Evolutionary conservation across 2,888 invertebrate genomes (phyloP).

Genomic region (Plagodis dolabraria): DNA sequence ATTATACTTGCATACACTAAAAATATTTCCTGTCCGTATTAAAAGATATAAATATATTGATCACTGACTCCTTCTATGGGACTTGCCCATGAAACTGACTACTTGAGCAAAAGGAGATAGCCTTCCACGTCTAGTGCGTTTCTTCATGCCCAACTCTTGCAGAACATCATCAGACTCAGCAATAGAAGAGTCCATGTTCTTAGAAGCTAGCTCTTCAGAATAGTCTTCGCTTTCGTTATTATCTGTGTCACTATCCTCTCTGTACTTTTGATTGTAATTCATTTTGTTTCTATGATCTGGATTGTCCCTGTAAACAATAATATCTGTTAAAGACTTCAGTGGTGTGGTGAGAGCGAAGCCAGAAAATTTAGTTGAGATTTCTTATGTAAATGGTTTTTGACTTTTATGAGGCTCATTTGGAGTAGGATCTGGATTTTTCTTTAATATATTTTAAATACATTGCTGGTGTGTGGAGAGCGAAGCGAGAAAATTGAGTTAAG

Average conservation of each 20-base stretch:
- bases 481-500: no score
- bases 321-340: neutral
- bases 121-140: conserved; percentile 62
- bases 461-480: no score
- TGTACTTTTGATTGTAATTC: conserved; percentile 53
- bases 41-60: neutral
- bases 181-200: conserved; percentile 64
- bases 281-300: conserved; percentile 47
- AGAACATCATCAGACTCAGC: conserved; percentile 65
- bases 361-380: neutral
- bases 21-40: no score
- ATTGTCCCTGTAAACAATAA: conserved; percentile 39
- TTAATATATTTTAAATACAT: no score
- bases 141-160: conserved; percentile 63
- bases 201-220: conserved; percentile 65
- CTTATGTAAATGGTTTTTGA: no score
- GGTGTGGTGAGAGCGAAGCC: conserved; percentile 2
- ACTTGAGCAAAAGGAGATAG: conserved; percentile 71
- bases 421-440: no score
- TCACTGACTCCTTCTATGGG: conserved; percentile 60
- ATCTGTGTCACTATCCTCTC: conserved; percentile 61
- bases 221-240: conserved; percentile 67
- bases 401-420: no score
- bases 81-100: conserved; percentile 76
- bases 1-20: no score